A percentile compares a stretch with the other conserved stretches of the same genome.
Evolutionary conservation across 2,113 vertebrate species (phyloP).

Genomic region (Tetrax tetrax): DNA sequence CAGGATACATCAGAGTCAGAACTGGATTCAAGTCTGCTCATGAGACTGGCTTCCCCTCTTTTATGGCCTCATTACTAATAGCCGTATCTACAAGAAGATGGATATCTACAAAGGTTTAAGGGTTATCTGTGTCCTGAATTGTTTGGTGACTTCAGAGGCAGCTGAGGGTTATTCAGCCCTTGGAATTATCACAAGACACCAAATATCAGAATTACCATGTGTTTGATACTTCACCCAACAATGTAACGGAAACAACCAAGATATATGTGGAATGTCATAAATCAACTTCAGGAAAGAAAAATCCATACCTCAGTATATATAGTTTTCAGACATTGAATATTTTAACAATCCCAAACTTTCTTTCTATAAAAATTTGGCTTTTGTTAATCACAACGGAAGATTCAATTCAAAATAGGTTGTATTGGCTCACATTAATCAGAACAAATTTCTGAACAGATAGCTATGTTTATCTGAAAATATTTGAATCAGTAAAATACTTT

Average conservation of each 20-base stretch:
- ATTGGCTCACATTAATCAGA: not conserved
- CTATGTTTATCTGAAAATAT: not conserved
- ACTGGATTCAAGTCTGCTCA: not conserved
- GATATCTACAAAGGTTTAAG: not conserved
- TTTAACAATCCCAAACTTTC: not conserved
- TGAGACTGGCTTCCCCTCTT: slow-evolving; percentile 8
- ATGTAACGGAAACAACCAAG: not conserved
- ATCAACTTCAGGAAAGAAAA: not conserved
- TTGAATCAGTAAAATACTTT: not conserved
- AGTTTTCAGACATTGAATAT: not conserved
- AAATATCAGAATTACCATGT: not conserved
- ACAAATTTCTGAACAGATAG: not conserved
- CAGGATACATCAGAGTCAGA: slow-evolving; percentile 25
- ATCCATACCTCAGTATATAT: not conserved
- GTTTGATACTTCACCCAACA: not conserved
- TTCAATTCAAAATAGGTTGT: not conserved
- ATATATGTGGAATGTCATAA: not conserved
- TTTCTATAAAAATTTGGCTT: not conserved
- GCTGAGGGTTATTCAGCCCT: not conserved
- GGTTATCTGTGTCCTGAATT: not conserved
- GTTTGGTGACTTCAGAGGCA: not conserved
- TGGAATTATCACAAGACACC: not conserved
- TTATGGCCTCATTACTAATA: slow-evolving; percentile 42
- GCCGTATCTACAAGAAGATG: not conserved
- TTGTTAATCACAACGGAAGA: slow-evolving; percentile 21